phyloP scores from a whole-genome alignment of 2,888 invertebrate species.

The Cheilosia vernalis region DNA sequence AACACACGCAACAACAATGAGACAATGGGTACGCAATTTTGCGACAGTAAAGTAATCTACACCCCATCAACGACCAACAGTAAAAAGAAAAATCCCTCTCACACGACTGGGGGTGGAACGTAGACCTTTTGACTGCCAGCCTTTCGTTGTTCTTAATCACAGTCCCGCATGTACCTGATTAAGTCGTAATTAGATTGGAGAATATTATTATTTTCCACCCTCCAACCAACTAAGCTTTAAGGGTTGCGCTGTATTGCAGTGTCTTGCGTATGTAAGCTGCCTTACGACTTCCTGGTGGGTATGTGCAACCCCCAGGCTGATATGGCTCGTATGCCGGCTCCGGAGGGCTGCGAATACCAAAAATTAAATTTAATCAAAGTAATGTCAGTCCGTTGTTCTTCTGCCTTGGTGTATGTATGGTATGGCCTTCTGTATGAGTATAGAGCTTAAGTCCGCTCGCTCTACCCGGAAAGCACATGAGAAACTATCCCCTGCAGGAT shows the following conservation, averaged over 20 bases:
- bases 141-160: constrained; percentile 73
- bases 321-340: background rate
- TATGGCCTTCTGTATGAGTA: background rate
- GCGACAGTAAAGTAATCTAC: constrained; percentile 72
- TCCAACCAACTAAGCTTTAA: constrained; percentile 6
- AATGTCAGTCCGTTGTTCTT: constrained; percentile 53
- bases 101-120: constrained; percentile 18
- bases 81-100: background rate
- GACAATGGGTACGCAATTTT: constrained; percentile 72
- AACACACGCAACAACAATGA: constrained; percentile 70
- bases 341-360: constrained; percentile 56
- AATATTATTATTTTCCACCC: constrained; percentile 79
- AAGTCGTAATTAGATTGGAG: constrained; percentile 84
- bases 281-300: constrained; percentile 3
- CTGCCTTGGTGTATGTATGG: constrained; percentile 7
- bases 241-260: constrained; percentile 63
- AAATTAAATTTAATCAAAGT: constrained; percentile 75
- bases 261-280: constrained; percentile 35
- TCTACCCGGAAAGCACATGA: constrained; percentile 53
- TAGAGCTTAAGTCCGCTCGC: constrained; percentile 31
- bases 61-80: constrained; percentile 50
- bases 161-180: constrained; percentile 83
- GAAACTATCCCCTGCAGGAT: constrained; percentile 78
- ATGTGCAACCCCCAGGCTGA: constrained; percentile 20
- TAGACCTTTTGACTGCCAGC: constrained; percentile 60